A percentile compares a stretch with the other conserved stretches of the same genome.
Evolutionary conservation across 2,113 vertebrate genomes (phyloP).

Genomic region (Albula goreensis): DNA sequence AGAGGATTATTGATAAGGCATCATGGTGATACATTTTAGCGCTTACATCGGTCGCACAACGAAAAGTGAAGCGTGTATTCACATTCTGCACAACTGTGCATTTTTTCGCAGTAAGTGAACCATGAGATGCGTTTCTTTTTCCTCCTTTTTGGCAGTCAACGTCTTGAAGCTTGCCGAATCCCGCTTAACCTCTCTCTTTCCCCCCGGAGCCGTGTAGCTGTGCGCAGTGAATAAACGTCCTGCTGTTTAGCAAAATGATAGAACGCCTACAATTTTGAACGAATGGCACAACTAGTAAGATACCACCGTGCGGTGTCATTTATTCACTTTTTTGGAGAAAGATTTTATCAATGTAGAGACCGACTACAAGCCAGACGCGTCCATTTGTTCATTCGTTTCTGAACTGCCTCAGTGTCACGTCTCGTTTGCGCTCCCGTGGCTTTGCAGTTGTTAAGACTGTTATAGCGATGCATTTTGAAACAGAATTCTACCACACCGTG

Average conservation of each 20-base stretch:
- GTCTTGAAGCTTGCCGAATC: background rate
- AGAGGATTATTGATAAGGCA: background rate
- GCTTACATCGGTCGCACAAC: background rate
- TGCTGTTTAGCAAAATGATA: too few relatives aligned
- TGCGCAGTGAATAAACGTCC: conserved; percentile 2
- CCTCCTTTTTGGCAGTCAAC: background rate
- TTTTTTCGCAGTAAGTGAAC: conserved; percentile 4
- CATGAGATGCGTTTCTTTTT: background rate
- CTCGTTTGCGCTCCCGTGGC: background rate
- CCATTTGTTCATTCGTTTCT: background rate
- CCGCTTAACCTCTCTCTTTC: background rate
- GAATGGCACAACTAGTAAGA: too few relatives aligned
- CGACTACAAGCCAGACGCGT: background rate
- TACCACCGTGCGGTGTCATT: background rate
- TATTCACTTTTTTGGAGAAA: background rate
- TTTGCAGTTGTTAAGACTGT: conserved; percentile 2
- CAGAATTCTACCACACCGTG: background rate
- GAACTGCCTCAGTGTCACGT: background rate
- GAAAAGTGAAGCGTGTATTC: background rate
- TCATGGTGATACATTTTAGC: background rate
- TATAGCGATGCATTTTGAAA: conserved; percentile 3
- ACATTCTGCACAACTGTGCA: conserved; percentile 10
- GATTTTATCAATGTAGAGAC: background rate
- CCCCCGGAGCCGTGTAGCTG: background rate
- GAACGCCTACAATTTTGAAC: too few relatives aligned